Percentiles rank a stretch among this genome's conserved stretches.
phyloP scores from a whole-genome alignment of 2,113 vertebrate species.

The Ciconia maguari region DNA sequence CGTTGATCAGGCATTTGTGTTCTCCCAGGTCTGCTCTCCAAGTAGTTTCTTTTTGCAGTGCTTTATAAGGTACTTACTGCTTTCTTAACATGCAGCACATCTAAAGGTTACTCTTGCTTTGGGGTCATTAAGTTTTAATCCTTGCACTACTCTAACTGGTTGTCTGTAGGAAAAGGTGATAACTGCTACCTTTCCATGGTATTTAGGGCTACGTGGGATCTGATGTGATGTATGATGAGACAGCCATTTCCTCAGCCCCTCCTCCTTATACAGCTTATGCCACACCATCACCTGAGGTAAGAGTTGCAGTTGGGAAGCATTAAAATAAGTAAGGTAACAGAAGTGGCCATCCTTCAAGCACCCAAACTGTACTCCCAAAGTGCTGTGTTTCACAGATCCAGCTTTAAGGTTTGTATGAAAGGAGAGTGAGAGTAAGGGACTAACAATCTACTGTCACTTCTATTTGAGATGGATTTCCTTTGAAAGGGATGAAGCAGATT shows the following conservation, averaged over 20 bases:
- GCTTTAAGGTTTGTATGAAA: not conserved
- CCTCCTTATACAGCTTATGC: conserved; percentile 77
- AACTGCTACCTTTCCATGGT: not conserved
- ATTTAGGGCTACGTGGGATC: conserved; percentile 71
- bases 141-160: not conserved
- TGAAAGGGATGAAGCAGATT: not conserved
- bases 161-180: not conserved
- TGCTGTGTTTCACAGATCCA: not conserved
- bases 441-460: not conserved
- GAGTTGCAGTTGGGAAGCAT: not conserved
- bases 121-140: not conserved
- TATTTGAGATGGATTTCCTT: not conserved
- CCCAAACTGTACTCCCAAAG: not conserved
- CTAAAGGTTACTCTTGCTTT: not conserved
- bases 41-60: not conserved
- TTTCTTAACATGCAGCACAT: not conserved
- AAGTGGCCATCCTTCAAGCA: not conserved
- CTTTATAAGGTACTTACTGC: not conserved
- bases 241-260: conserved; percentile 68
- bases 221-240: conserved; percentile 74
- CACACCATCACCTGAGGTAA: conserved; percentile 77
- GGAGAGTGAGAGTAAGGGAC: not conserved
- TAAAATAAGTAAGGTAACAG: not conserved
- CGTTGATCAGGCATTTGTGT: not conserved
- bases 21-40: not conserved